phyloP scores from a whole-genome alignment of 2,797 vertebrate species.

The Numenius phaeopus region DNA sequence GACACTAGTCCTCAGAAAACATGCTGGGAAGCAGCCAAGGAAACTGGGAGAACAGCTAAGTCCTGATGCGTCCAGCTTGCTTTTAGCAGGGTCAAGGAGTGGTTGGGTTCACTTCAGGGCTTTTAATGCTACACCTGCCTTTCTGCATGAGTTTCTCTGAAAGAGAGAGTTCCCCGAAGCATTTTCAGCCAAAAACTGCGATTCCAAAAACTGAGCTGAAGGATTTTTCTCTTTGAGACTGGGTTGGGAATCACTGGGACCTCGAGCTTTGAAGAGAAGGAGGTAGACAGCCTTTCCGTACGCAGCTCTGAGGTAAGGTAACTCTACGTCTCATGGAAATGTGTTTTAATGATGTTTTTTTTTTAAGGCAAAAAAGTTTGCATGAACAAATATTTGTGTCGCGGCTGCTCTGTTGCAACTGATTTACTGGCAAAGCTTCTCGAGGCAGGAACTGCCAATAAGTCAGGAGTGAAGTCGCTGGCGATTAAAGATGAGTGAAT shows the following conservation, averaged over 20 bases:
- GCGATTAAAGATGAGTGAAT: not conserved
- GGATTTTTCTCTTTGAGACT: not conserved
- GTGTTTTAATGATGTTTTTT: not conserved
- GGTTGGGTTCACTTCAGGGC: not conserved
- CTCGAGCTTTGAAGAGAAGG: not conserved
- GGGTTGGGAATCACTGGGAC: not conserved
- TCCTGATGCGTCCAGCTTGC: not conserved
- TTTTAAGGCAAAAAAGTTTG: not conserved
- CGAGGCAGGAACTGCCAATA: not conserved
- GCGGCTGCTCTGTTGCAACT: not conserved
- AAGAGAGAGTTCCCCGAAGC: not conserved
- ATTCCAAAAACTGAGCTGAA: not conserved
- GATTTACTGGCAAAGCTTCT: not conserved
- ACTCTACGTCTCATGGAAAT: not conserved
- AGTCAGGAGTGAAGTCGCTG: not conserved
- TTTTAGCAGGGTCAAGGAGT: not conserved
- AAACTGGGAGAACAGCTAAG: not conserved
- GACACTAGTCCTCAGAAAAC: not conserved
- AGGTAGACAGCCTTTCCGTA: not conserved
- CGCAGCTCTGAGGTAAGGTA: not conserved
- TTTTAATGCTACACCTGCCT: not conserved
- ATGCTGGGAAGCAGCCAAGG: not conserved
- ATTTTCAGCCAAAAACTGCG: not conserved
- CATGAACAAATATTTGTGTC: not conserved
- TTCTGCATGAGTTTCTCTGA: not conserved